Percentiles rank a stretch among this genome's conserved stretches.
Evolutionary conservation across 2,113 vertebrate genomes (phyloP).

Genomic region (Mobula birostris): DNA sequence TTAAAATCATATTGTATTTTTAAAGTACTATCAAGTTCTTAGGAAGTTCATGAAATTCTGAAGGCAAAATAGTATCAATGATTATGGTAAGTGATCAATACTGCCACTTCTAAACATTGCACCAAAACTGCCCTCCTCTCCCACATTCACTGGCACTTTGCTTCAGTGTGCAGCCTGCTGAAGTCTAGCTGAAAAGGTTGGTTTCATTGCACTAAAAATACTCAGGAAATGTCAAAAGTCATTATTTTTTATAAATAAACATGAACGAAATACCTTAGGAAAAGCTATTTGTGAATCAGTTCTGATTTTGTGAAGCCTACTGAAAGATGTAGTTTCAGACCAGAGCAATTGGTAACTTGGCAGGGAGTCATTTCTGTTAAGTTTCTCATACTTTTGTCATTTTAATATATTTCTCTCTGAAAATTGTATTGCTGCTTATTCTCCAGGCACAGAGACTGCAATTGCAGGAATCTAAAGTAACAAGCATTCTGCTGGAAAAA

Average conservation of each 20-base stretch:
- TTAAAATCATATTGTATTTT: not conserved
- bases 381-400: not conserved
- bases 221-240: too few species aligned
- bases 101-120: not conserved
- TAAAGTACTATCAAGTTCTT: not conserved
- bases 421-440: not conserved
- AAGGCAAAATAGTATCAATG: not conserved
- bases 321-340: not conserved
- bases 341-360: not conserved
- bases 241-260: not conserved
- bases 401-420: not conserved
- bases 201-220: not conserved
- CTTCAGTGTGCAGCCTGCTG: not conserved
- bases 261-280: not conserved
- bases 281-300: not conserved
- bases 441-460: not conserved
- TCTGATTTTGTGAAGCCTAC: not conserved
- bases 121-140: not conserved
- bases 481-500: too few species aligned
- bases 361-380: not conserved
- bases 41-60: not conserved
- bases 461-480: too few species aligned
- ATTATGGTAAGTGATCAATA: not conserved
- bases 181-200: not conserved
- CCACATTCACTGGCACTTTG: too few species aligned